A percentile compares a stretch with the other conserved stretches of the same genome.
Evolutionary conservation across 2,113 vertebrate species (phyloP).

Genomic region (Sisor rabdophorus): DNA sequence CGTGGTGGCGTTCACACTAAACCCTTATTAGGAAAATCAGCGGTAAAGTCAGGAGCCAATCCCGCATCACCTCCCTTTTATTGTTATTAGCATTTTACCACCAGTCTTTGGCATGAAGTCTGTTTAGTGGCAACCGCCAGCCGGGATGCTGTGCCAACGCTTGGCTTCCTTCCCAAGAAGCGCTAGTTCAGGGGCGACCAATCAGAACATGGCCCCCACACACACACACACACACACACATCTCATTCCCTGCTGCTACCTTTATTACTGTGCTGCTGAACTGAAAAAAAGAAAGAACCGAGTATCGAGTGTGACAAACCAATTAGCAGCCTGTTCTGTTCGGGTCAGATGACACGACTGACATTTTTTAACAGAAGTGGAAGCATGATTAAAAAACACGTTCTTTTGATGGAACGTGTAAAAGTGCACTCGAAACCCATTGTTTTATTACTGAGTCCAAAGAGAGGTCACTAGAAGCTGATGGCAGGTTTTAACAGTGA

Average conservation of each 20-base stretch:
- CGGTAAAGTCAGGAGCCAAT: constrained; percentile 27
- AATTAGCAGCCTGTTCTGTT: constrained; percentile 32
- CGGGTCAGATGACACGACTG: not conserved
- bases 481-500: too few relatives aligned
- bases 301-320: constrained; percentile 22
- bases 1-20: not conserved
- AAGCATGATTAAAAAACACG: not conserved
- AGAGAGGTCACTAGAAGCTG: not conserved
- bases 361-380: not conserved
- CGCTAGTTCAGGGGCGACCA: not conserved
- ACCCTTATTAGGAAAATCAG: not conserved
- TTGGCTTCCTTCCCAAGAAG: constrained; percentile 23
- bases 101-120: constrained; percentile 30
- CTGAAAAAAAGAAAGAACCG: constrained; percentile 12
- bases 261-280: constrained; percentile 3
- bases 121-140: constrained; percentile 19
- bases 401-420: not conserved
- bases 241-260: not conserved
- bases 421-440: not conserved
- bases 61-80: constrained; percentile 1
- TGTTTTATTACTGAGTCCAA: not conserved
- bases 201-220: not conserved
- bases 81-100: constrained; percentile 37
- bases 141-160: constrained; percentile 12
- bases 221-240: too few relatives aligned